These are phyloP conservation scores for Chrysocyon brachyurus DNA, from an alignment of 2,797 vertebrate species.

Conservation along the genomic window DNA sequence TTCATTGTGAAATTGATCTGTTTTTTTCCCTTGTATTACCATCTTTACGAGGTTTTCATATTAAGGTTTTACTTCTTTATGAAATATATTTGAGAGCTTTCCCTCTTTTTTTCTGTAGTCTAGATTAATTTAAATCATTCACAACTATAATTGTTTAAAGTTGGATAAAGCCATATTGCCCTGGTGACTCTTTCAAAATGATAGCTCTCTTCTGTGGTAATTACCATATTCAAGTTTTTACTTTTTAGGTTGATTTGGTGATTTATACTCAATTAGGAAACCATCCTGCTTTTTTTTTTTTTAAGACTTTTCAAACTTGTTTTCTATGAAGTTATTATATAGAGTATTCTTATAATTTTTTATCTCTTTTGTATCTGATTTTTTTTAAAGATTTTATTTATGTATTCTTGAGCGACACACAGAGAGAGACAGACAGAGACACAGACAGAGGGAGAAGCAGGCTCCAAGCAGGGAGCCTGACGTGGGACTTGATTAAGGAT, in stretches of 20 bases:
- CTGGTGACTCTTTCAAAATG: neutral
- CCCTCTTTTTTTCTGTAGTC: neutral
- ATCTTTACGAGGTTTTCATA: neutral
- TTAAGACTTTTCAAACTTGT: slow-evolving; percentile 29
- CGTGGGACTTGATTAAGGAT: no score
- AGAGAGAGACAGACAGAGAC: no score
- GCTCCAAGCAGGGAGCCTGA: no score
- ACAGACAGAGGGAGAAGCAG: no score
- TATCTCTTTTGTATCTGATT: neutral
- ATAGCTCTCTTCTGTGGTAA: neutral
- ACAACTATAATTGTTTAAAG: neutral
- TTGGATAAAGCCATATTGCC: neutral
- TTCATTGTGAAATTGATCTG: neutral
- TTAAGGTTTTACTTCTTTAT: neutral
- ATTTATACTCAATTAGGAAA: slow-evolving; percentile 37
- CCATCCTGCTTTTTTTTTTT: neutral
- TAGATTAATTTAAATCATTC: slow-evolving; percentile 3
- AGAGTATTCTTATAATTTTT: slow-evolving; percentile 20
- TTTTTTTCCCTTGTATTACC: neutral
- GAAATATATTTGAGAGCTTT: neutral
- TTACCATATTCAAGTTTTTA: neutral
- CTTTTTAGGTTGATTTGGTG: neutral
- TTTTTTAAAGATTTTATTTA: no score
- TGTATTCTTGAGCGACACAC: no score
- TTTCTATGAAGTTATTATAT: slow-evolving; percentile 31